Base-by-base conservation (phyloP, 2,797 vertebrate genomes). In the Xenops minutus region DNA sequence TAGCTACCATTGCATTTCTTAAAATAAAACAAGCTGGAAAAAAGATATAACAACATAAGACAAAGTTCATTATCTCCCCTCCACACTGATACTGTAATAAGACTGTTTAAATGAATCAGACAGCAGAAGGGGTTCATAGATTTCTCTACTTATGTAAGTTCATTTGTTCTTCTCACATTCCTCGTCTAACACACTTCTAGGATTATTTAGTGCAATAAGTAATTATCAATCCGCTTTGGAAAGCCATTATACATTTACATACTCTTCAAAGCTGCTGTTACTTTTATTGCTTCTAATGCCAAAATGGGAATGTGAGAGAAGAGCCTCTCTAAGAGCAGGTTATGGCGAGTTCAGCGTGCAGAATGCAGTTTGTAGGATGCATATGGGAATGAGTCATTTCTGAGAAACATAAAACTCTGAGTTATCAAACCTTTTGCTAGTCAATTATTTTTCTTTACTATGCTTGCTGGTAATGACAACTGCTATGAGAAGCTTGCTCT, bases 161-260 rank as follows among this genome's bases (percentile, higher is more conserved):
- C 80, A 92, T 95, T 96, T 19, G 30, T 77, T 96, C 82, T 84
- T 95, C 88, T 92, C 72, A 27, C 94, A 92, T 96, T 88, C 68
- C 63, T 94, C 49, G 67, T 88, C 71, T 56, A 90, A 85, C 85
- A 85, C 61, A 87, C 71, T 95, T 94, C 88, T 9, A 94, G 73
- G 67, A 94, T 95, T 97, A 97, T 96, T 97, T 97, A 97, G 92
- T 96, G 91, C 95, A 96, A 86, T 93, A 96, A 93, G 96, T 95
- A 97, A 97, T 96, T 96, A 96, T 97, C 96, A 96, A 94, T 96
- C 93, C 34, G 4, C 79, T 93, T 95, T 82, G 43, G 51, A 89
- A 95, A 95, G 73, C 61, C 66, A 85, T 82, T 92, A 85, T 69
- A 68, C 95, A 83, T 74, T 88, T 89, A 90, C 72, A 80, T 78